Evolutionary conservation across 2,888 invertebrate genomes (phyloP).

Genomic region (Gandaritis pyraliata): DNA sequence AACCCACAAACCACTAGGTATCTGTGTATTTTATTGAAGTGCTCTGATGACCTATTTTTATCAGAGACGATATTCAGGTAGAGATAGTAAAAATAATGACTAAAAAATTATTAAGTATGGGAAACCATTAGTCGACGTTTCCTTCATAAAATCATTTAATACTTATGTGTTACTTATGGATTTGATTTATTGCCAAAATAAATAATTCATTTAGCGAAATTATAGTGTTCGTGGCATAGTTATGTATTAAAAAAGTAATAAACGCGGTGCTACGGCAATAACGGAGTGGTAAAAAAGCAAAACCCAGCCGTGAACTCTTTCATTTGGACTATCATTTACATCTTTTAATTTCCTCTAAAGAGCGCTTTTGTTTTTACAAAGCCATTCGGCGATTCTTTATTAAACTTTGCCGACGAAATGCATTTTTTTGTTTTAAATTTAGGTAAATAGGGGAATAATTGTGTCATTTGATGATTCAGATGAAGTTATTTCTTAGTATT

Average conservation of each 20-base stretch:
- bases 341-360: slow-evolving; percentile 33
- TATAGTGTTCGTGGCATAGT: slow-evolving; percentile 4
- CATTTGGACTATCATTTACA: slow-evolving; percentile 35
- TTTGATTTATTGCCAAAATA: slow-evolving; percentile 2
- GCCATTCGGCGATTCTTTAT: slow-evolving; percentile 31
- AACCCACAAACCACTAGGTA: too few species aligned
- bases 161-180: neutral
- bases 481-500: neutral
- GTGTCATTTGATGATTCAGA: slow-evolving; percentile 1
- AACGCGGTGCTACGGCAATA: slow-evolving; percentile 8
- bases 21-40: too few species aligned
- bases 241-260: slow-evolving; percentile 8
- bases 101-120: neutral
- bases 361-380: slow-evolving; percentile 33
- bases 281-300: slow-evolving; percentile 11
- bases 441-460: slow-evolving; percentile 15
- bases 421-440: slow-evolving; percentile 21
- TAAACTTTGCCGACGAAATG: slow-evolving; percentile 29
- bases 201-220: slow-evolving; percentile 2
- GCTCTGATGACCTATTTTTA: too few species aligned
- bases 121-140: neutral
- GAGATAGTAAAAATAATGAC: too few species aligned
- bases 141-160: neutral
- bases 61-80: too few species aligned
- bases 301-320: slow-evolving; percentile 30